Evolutionary conservation across 2,797 vertebrate species (phyloP).

Genomic region (Xenentodon cancila): DNA sequence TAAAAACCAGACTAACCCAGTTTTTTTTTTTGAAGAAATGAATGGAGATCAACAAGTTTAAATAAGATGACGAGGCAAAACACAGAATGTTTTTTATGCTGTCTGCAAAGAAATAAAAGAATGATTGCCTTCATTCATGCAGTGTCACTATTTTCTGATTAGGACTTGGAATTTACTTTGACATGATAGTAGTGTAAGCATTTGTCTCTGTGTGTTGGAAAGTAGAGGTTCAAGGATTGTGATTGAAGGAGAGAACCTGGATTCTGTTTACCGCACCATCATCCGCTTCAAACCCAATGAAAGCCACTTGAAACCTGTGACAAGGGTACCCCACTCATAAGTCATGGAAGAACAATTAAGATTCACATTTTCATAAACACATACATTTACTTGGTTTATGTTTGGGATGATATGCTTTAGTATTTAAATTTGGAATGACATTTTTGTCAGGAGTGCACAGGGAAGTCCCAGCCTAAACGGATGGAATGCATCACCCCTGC

Average conservation of each 20-base stretch:
- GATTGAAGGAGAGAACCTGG: conserved; percentile 88
- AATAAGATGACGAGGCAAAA: too few relatives aligned
- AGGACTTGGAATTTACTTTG: background rate
- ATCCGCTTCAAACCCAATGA: conserved; percentile 84
- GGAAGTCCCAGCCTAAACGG: conserved; percentile 64
- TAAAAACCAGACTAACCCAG: too few relatives aligned
- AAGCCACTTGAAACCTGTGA: conserved; percentile 77
- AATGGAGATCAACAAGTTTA: too few relatives aligned
- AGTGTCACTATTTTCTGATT: too few relatives aligned
- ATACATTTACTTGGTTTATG: background rate
- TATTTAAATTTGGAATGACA: background rate
- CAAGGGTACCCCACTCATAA: conserved; percentile 61
- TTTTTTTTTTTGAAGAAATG: too few relatives aligned
- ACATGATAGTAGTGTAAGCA: background rate
- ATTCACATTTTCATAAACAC: background rate
- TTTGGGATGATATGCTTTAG: background rate
- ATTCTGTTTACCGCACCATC: conserved; percentile 84
- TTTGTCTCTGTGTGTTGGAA: conserved; percentile 8
- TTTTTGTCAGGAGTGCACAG: conserved; percentile 81
- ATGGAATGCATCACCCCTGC: conserved; percentile 85
- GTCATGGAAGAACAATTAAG: background rate
- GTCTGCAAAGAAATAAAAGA: too few relatives aligned
- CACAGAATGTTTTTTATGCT: too few relatives aligned
- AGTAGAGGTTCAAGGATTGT: conserved; percentile 88
- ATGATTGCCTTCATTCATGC: too few relatives aligned